Conservation (phyloP, 2,797 vertebrate genomes). For the Manis pentadactyla region DNA sequence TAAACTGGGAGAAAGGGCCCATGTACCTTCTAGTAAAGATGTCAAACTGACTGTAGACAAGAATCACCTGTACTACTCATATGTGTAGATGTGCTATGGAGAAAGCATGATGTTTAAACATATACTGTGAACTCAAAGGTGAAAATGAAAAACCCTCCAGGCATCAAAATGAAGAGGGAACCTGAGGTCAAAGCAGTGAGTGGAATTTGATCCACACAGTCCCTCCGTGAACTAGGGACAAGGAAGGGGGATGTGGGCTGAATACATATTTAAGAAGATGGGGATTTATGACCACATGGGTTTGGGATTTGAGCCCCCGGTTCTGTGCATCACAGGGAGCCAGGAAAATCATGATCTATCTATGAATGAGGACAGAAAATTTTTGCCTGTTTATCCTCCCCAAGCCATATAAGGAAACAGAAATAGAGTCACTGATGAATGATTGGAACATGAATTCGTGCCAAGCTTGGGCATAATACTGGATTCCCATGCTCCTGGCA, state of each 20-base stretch:
- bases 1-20: neutral
- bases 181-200: neutral
- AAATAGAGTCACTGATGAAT: conserved; percentile 29
- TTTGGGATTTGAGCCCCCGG: neutral
- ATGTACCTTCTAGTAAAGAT: neutral
- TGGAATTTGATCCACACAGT: neutral
- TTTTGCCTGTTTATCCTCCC: neutral
- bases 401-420: neutral
- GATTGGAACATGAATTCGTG: conserved; percentile 10
- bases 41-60: neutral
- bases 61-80: neutral
- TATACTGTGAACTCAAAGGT: neutral
- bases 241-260: neutral
- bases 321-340: neutral
- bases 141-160: neutral
- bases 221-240: neutral
- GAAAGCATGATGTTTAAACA: neutral
- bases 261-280: neutral
- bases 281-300: neutral
- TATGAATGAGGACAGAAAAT: neutral
- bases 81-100: neutral
- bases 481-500: conserved; percentile 14
- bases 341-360: neutral
- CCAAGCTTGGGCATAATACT: conserved; percentile 24
- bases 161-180: neutral